Conservation (phyloP, 2,797 vertebrate species). For the Valencia hispanica region DNA sequence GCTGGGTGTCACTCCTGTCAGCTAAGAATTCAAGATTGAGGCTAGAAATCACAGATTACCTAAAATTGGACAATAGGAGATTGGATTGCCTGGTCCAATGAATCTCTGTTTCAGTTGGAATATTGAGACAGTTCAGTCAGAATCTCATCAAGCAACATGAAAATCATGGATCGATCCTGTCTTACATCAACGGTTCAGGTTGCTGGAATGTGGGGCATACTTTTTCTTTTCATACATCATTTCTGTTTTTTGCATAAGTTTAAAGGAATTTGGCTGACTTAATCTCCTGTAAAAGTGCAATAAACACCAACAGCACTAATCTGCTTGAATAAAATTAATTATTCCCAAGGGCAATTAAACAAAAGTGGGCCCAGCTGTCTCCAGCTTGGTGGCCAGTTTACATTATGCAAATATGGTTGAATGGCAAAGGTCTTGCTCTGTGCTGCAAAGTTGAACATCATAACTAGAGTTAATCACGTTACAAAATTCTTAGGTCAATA, state of each 20-base stretch:
- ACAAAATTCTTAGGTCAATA: slow-evolving; percentile 31
- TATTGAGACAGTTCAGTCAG: background rate
- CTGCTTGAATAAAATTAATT: slow-evolving; percentile 60
- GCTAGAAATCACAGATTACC: background rate
- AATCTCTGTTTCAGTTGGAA: background rate
- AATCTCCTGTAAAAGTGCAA: slow-evolving; percentile 34
- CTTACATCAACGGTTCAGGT: background rate
- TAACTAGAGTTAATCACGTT: slow-evolving; percentile 42
- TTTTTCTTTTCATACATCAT: slow-evolving; percentile 10
- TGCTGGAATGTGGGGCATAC: background rate
- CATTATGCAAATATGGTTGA: slow-evolving; percentile 76
- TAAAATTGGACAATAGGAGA: background rate
- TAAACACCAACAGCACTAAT: slow-evolving; percentile 62
- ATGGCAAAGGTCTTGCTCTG: slow-evolving; percentile 50
- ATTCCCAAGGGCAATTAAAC: slow-evolving; percentile 73
- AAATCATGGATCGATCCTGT: background rate
- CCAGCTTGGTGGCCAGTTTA: slow-evolving; percentile 69
- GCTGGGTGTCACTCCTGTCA: background rate
- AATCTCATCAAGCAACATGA: background rate
- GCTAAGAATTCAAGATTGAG: background rate
- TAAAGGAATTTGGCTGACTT: slow-evolving; percentile 39
- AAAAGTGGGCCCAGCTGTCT: slow-evolving; percentile 67
- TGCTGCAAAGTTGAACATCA: slow-evolving; percentile 1
- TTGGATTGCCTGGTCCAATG: background rate
- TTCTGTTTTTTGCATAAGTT: slow-evolving; percentile 25